Conservation (phyloP, 2,113 vertebrate genomes). For the Cavia porcellus region DNA sequence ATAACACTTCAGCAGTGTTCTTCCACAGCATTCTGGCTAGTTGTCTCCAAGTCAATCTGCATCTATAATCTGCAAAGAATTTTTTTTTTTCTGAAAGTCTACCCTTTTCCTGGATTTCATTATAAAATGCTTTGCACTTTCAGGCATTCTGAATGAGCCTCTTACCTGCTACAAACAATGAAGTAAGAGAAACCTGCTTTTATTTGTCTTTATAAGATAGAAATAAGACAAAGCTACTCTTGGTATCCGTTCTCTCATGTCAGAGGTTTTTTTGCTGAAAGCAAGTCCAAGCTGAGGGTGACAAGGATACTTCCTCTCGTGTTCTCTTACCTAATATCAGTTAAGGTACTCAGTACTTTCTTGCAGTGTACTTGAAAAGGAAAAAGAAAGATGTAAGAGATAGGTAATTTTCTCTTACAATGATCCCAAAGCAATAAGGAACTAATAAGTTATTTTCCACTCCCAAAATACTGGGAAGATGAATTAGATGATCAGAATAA, state of each 20-base stretch:
- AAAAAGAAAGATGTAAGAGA: not conserved
- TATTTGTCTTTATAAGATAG: not conserved
- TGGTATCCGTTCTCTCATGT: not conserved
- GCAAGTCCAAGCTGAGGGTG: conserved; percentile 13
- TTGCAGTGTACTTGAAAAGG: not conserved
- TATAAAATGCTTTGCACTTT: not conserved
- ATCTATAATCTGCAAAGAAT: not conserved
- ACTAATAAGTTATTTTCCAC: not conserved
- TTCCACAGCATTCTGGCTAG: not conserved
- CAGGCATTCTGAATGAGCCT: not conserved
- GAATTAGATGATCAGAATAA: not conserved
- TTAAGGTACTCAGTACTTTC: conserved; percentile 1
- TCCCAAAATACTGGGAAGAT: not conserved
- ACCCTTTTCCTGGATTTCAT: conserved; percentile 4
- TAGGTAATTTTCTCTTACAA: not conserved
- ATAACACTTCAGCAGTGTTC: not conserved
- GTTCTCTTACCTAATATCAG: not conserved
- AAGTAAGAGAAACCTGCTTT: not conserved
- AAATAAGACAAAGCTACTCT: not conserved
- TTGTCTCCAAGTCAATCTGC: not conserved
- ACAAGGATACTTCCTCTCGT: not conserved
- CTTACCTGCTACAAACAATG: conserved; percentile 11
- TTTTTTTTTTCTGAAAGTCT: not conserved
- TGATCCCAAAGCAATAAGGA: not conserved
- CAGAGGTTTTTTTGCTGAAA: conserved; percentile 6